Conservation (phyloP, 1,140 invertebrate species). For the Andrena cerasifolii region DNA sequence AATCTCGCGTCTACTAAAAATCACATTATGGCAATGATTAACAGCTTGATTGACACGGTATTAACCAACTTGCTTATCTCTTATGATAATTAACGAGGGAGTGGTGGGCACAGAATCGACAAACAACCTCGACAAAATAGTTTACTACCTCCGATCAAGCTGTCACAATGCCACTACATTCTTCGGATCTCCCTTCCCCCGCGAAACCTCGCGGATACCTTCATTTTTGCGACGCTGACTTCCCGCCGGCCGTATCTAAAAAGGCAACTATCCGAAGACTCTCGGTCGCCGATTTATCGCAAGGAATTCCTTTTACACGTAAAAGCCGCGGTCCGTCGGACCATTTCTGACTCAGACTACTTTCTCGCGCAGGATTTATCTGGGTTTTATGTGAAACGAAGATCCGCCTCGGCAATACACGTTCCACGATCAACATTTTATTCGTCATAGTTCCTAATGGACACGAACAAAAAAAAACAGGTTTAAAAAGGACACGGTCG, state of each 20-base stretch:
- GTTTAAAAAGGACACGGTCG: neutral
- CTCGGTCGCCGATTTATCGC: too few relatives aligned
- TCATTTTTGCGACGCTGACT: neutral
- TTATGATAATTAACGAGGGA: constrained; percentile 25
- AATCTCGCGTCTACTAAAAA: neutral
- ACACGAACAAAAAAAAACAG: constrained; percentile 8
- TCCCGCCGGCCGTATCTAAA: too few relatives aligned
- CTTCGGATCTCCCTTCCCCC: neutral
- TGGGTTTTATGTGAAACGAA: constrained; percentile 3
- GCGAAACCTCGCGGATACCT: neutral
- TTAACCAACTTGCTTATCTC: neutral
- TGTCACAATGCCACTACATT: too few relatives aligned
- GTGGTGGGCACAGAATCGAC: neutral
- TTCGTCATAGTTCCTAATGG: constrained; percentile 40
- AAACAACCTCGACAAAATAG: neutral
- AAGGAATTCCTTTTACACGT: neutral
- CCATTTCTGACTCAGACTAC: constrained; percentile 15
- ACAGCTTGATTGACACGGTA: constrained; percentile 2
- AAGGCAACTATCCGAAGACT: neutral
- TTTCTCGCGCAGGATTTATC: constrained; percentile 11
- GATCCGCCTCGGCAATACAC: neutral
- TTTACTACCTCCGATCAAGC: neutral
- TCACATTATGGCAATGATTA: neutral
- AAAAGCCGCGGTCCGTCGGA: neutral
- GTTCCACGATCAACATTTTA: constrained; percentile 14